Conservation (phyloP, 2,113 vertebrate genomes). For the Grus americana region DNA sequence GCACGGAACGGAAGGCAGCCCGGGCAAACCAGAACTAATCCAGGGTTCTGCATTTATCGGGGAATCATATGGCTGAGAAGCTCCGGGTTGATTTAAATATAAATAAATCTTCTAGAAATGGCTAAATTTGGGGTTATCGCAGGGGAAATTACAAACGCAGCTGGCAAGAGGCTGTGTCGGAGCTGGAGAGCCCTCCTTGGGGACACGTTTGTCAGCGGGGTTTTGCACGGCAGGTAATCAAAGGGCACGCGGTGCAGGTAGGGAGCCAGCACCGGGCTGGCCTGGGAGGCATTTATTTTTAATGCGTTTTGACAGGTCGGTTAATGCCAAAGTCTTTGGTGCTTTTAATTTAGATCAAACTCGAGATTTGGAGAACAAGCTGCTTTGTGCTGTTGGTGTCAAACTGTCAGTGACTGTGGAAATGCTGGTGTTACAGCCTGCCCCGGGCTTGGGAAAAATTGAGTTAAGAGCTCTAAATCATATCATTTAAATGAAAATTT, state of each 20-base stretch:
- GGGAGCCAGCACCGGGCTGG: not conserved
- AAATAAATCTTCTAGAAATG: not conserved
- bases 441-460: not conserved
- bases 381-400: constrained; percentile 34
- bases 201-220: not conserved
- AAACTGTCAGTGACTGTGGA: not conserved
- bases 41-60: not conserved
- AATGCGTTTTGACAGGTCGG: constrained; percentile 33
- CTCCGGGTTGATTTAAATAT: not conserved
- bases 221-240: not conserved
- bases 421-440: not conserved
- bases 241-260: not conserved
- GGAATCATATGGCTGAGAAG: not conserved
- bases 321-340: constrained; percentile 26
- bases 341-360: constrained; percentile 63
- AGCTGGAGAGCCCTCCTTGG: not conserved
- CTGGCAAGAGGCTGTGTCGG: not conserved
- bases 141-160: not conserved
- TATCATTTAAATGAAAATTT: constrained; percentile 29
- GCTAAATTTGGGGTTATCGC: not conserved
- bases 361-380: constrained; percentile 30
- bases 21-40: not conserved
- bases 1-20: not conserved
- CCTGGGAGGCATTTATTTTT: constrained; percentile 28
- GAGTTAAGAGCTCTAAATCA: not conserved